These are phyloP conservation scores for Spermophilus dauricus DNA, from an alignment of 2,113 vertebrate genomes.

Conservation along the genomic window DNA sequence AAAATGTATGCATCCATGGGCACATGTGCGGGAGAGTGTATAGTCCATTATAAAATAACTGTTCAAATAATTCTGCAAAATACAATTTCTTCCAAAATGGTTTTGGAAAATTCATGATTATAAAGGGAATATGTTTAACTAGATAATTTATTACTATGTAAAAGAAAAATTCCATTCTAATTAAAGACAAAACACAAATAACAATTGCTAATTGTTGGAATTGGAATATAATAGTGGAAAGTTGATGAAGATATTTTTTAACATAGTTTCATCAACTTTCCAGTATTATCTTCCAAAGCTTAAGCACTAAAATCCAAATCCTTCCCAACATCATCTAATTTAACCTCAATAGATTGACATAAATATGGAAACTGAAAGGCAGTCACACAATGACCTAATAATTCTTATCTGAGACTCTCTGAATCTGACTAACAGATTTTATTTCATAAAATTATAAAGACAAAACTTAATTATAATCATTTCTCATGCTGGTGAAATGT, in stretches of 20 bases:
- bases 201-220: background rate
- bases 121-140: background rate
- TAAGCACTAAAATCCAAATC: background rate
- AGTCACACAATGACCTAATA: background rate
- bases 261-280: background rate
- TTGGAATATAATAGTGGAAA: background rate
- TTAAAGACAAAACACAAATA: background rate
- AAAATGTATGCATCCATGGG: background rate
- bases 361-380: background rate
- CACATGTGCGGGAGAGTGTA: fast-evolving
- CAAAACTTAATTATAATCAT: background rate
- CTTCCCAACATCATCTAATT: background rate
- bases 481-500: background rate
- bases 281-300: background rate
- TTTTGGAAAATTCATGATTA: background rate
- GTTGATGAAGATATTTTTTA: background rate
- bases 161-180: background rate
- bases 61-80: background rate
- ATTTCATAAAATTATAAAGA: background rate
- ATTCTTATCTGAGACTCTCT: background rate
- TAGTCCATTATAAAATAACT: background rate
- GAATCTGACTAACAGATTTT: background rate
- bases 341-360: background rate
- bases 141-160: background rate
- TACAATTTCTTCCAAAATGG: background rate